Evolutionary conservation across 2,888 invertebrate genomes (phyloP).

Genomic region (Agrochola litura): DNA sequence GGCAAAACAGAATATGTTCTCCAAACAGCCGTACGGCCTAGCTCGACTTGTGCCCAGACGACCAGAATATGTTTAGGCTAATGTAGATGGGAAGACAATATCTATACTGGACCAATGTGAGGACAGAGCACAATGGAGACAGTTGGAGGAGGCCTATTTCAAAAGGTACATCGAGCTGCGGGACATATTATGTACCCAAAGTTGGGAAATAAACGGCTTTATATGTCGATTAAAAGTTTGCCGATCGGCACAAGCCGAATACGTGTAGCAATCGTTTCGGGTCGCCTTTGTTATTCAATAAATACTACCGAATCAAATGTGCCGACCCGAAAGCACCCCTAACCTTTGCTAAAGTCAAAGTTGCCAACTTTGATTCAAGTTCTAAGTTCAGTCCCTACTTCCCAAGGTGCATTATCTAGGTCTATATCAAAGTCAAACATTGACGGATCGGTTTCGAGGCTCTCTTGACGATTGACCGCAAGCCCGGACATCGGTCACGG

Average conservation of each 20-base stretch:
- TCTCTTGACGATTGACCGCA: slow-evolving; percentile 33
- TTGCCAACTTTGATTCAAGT: background rate
- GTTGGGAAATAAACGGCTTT: too few relatives aligned
- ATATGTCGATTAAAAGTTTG: too few relatives aligned
- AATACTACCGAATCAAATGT: background rate
- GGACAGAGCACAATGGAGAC: too few relatives aligned
- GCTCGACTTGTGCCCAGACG: too few relatives aligned
- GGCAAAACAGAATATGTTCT: too few relatives aligned
- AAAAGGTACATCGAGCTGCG: background rate
- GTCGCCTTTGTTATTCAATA: background rate
- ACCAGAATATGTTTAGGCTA: too few relatives aligned
- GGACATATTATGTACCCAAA: background rate
- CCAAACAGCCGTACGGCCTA: too few relatives aligned
- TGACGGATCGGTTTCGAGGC: slow-evolving; percentile 26
- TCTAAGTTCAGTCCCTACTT: background rate
- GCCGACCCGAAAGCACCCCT: background rate
- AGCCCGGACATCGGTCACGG: slow-evolving; percentile 32
- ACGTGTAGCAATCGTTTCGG: too few relatives aligned
- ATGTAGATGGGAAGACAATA: background rate
- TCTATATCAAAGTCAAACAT: slow-evolving; percentile 43
- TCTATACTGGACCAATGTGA: background rate
- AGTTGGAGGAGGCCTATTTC: background rate
- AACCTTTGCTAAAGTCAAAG: background rate
- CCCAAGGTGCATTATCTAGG: slow-evolving; percentile 35
- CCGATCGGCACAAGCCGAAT: background rate